A percentile compares a stretch with the other conserved stretches of the same genome.
phyloP scores from a whole-genome alignment of 2,797 vertebrate species.

The Paramormyrops hopkinsi region DNA sequence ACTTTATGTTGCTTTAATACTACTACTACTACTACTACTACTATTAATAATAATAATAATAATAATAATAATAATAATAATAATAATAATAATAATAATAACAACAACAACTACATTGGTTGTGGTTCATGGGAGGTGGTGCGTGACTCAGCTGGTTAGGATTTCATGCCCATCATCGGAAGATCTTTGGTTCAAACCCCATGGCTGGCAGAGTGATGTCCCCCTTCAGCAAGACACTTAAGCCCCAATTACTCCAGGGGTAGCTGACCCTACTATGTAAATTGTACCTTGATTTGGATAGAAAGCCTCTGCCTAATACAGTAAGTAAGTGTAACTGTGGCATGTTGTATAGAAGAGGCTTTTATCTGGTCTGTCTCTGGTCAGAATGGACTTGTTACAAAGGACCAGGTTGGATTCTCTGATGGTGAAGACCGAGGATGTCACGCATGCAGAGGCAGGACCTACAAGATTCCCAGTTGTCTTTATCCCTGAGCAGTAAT shows the following conservation, averaged over 20 bases:
- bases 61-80: background rate
- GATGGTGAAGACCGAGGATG: constrained; percentile 10
- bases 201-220: background rate
- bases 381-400: background rate
- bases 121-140: background rate
- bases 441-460: background rate
- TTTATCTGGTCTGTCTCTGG: background rate
- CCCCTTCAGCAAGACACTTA: background rate
- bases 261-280: background rate
- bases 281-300: background rate
- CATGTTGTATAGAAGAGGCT: too few relatives aligned
- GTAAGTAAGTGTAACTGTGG: background rate
- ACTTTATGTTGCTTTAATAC: background rate
- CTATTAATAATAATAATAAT: background rate
- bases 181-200: background rate
- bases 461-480: background rate
- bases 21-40: background rate
- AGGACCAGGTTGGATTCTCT: background rate
- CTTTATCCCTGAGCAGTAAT: background rate
- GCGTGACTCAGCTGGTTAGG: background rate
- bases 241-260: background rate
- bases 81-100: background rate
- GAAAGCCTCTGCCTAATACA: background rate
- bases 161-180: background rate
- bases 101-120: background rate